These are phyloP conservation scores for Halocynthia aurantium DNA, from an alignment of 23 tunicate species.

Conservation along the genomic window DNA sequence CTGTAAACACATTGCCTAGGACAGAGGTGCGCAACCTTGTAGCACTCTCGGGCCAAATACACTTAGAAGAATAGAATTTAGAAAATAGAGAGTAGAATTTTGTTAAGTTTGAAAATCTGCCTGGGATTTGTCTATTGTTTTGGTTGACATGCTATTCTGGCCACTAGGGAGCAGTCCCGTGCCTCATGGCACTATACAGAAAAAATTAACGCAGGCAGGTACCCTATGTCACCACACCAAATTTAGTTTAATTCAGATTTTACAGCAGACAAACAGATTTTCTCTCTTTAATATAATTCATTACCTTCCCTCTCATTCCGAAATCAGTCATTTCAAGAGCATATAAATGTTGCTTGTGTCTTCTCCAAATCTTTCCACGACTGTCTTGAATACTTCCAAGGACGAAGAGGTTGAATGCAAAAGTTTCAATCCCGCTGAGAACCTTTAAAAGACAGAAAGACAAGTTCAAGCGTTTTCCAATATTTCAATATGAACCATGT, in stretches of 20 bases:
- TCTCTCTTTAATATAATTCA: background rate
- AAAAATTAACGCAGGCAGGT: background rate
- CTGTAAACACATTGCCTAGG: too few species aligned
- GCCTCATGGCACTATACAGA: too few species aligned
- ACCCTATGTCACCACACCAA: background rate
- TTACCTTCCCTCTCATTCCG: conserved; percentile 8
- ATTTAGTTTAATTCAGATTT: background rate
- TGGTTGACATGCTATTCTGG: too few species aligned
- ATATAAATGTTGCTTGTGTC: conserved; percentile 35
- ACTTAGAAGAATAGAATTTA: too few species aligned
- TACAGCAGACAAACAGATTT: background rate
- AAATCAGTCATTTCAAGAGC: conserved; percentile 29
- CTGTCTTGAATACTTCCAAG: conserved; percentile 49
- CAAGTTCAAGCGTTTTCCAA: too few species aligned
- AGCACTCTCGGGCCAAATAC: too few species aligned
- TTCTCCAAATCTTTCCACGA: conserved; percentile 50
- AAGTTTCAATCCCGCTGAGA: conserved; percentile 5
- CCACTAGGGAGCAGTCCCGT: too few species aligned
- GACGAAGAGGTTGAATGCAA: conserved; percentile 34
- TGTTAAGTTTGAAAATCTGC: too few species aligned
- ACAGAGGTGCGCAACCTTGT: too few species aligned
- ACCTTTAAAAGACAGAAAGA: background rate
- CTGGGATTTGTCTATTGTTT: too few species aligned
- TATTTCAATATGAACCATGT: background rate
- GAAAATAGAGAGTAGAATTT: too few species aligned